Evolutionary conservation across 2,888 invertebrate genomes (phyloP).

Genomic region (Arrhopalites spinosus): DNA sequence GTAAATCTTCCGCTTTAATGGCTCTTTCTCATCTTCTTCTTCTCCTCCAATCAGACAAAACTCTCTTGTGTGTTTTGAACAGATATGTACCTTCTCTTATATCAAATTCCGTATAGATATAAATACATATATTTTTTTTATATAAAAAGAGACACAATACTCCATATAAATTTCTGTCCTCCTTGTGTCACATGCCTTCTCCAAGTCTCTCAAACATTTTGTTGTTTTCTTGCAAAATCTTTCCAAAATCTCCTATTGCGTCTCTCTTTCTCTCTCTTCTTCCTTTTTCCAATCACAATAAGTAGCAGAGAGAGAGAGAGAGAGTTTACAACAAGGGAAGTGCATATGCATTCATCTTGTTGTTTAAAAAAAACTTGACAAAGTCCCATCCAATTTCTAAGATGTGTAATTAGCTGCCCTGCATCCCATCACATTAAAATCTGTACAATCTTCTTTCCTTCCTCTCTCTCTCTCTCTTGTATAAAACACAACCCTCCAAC

Average conservation of each 20-base stretch:
- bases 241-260: neutral
- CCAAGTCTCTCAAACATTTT: neutral
- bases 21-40: slow-evolving; percentile 3
- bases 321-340: neutral
- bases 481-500: slow-evolving; percentile 20
- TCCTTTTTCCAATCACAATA: slow-evolving; percentile 7
- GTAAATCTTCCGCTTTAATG: slow-evolving; percentile 32
- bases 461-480: neutral
- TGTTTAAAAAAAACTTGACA: neutral
- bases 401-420: slow-evolving; percentile 23
- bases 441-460: neutral
- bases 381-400: slow-evolving; percentile 10
- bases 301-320: neutral
- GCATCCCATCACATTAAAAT: neutral
- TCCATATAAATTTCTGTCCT: neutral
- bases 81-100: neutral
- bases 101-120: too few species aligned
- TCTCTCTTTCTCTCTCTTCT: slow-evolving; percentile 10
- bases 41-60: slow-evolving; percentile 14
- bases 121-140: neutral
- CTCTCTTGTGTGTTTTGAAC: neutral
- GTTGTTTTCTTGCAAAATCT: too few species aligned
- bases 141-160: neutral
- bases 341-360: neutral
- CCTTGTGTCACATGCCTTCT: neutral